Evolutionary conservation across 2,888 invertebrate genomes (phyloP), one percentile per base, ranked within the genome.

Genomic region (Mactromeris polynyma): DNA sequence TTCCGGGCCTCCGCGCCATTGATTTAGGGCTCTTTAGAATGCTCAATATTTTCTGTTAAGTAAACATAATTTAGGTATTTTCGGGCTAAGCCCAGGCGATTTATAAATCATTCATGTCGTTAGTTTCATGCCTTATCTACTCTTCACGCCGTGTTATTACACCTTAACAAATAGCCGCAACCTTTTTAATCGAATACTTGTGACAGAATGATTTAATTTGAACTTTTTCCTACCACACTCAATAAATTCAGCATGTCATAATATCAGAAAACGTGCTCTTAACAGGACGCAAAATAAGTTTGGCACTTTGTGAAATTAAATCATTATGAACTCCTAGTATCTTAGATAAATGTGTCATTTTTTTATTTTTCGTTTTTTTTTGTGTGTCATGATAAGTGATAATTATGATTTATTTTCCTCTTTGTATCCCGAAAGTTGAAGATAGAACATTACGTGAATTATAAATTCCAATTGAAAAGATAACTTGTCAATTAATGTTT

Each of bases 61-160:
- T 85, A 87, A 89, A 89, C 69, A 89, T 58, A 79, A 82, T 87
- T 85, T 83, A 82, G 90, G 69, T 87, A 87, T 85, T 87, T 80
- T 83, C 26, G 73, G 83, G 83, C 81, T 86, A 81, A 80, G 83
- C 79, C 58, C 80, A 54, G 77, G 86, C 83, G 88, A 90, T 90
- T 90, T 90, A 90, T 90, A 83, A 83, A 80, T 54, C 86, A 83
- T 80, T 82, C 83, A 86, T 84, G 90, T 86, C 90, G 82, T 86
- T 83, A 77, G 33, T 81, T 73, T 42, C 88, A 86, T 90, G 90
- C 83, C 69, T 90, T 90, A 90, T 90, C 90, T 86, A 26, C 73
- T 31, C 38, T 46, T 87, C 87, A 78, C 85, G 73, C 69, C 51
- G 79, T 36, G 26, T 79, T 85, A 85, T 78, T 58, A 69, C 42